phyloP scores from a whole-genome alignment of 2,113 vertebrate species.

The Pomatostomus ruficeps region DNA sequence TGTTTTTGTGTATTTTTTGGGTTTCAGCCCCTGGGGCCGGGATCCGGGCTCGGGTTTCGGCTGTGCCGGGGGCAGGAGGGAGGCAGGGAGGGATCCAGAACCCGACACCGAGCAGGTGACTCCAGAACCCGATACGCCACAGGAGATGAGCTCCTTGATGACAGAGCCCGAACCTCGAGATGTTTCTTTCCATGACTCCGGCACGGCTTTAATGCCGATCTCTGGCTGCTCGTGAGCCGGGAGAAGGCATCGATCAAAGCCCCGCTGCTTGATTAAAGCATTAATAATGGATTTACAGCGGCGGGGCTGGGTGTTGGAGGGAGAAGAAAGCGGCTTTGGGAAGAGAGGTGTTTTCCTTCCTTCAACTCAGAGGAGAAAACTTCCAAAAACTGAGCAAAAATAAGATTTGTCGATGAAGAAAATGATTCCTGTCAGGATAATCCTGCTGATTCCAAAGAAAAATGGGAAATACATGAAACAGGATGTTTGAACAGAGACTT shows the following conservation, averaged over 20 bases:
- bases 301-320: background rate
- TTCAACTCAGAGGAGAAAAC: background rate
- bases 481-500: background rate
- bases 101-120: background rate
- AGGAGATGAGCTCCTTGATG: background rate
- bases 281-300: background rate
- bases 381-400: background rate
- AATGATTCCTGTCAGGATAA: fast-evolving
- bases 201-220: background rate
- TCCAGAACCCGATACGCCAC: background rate
- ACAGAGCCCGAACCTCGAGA: background rate
- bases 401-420: background rate
- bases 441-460: background rate
- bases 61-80: background rate
- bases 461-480: background rate
- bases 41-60: background rate
- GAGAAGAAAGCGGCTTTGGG: background rate
- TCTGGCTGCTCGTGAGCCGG: background rate
- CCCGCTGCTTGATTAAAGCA: background rate
- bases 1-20: background rate
- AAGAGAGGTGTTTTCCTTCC: background rate
- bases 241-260: background rate
- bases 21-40: fast-evolving
- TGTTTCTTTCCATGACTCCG: background rate
- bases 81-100: no score